Evolutionary conservation across 2,888 invertebrate species (phyloP).

Genomic region (Selenia dentaria): DNA sequence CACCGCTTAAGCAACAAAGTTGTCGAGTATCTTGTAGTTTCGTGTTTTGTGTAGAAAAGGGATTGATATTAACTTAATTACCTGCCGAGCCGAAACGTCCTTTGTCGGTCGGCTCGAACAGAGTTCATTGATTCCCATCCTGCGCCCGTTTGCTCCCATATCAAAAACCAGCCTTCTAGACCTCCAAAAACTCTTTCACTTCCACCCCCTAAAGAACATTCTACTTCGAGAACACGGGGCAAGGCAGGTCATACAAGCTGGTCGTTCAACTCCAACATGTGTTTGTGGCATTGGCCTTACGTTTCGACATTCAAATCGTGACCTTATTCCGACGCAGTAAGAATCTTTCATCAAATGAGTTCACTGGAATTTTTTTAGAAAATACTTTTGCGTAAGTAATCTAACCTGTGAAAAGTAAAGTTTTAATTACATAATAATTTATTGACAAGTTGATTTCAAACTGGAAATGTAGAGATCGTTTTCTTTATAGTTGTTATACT

Average conservation of each 20-base stretch:
- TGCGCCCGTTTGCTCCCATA: slow-evolving; percentile 72
- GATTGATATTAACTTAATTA: slow-evolving; percentile 81
- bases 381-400: slow-evolving; percentile 47
- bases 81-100: slow-evolving; percentile 78
- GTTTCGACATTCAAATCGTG: slow-evolving; percentile 46
- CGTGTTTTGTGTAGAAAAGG: slow-evolving; percentile 57
- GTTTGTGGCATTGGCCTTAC: slow-evolving; percentile 76
- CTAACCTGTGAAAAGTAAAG: slow-evolving; percentile 32
- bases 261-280: slow-evolving; percentile 67
- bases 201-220: slow-evolving; percentile 27
- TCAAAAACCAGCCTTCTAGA: slow-evolving; percentile 52
- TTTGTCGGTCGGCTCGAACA: slow-evolving; percentile 75
- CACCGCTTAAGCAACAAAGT: slow-evolving; percentile 23
- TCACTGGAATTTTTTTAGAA: slow-evolving; percentile 49
- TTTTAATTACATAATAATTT: slow-evolving; percentile 28
- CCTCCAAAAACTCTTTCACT: slow-evolving; percentile 37
- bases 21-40: slow-evolving; percentile 36
- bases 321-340: slow-evolving; percentile 40
- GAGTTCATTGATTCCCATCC: slow-evolving; percentile 82
- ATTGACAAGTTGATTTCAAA: slow-evolving; percentile 17
- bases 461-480: neutral
- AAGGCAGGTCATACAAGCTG: slow-evolving; percentile 52
- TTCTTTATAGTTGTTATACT: neutral
- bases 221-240: slow-evolving; percentile 36
- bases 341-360: slow-evolving; percentile 29